Evolutionary conservation across 1,140 invertebrate species (phyloP).

Genomic region (Drosophila saltans): DNA sequence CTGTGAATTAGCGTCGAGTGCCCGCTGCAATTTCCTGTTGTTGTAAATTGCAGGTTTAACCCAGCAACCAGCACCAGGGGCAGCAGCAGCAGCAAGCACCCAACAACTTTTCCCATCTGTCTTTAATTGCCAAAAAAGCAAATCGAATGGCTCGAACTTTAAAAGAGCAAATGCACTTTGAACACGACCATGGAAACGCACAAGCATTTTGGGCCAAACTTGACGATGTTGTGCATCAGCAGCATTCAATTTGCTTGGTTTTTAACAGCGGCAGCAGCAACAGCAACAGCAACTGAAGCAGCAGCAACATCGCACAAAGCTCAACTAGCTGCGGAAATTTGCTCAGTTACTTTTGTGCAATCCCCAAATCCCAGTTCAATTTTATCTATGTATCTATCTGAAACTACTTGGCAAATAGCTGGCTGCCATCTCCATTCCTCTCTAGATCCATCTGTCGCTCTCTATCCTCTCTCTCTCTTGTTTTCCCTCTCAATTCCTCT

Average conservation of each 20-base stretch:
- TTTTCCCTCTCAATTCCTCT: constrained; percentile 4
- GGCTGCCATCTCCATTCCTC: constrained; percentile 26
- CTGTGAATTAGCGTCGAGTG: constrained; percentile 73
- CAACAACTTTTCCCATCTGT: constrained; percentile 32
- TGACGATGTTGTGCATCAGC: constrained; percentile 49
- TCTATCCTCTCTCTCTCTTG: background rate
- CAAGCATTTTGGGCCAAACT: constrained; percentile 42
- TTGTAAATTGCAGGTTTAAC: constrained; percentile 58
- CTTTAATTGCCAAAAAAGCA: constrained; percentile 60
- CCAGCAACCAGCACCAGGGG: constrained; percentile 7
- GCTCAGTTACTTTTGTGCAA: constrained; percentile 81
- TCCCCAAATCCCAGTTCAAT: constrained; percentile 80
- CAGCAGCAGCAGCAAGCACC: constrained; percentile 10
- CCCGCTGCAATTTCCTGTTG: constrained; percentile 73
- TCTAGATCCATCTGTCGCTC: background rate
- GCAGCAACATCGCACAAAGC: constrained; percentile 43
- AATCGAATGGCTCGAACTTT: constrained; percentile 45
- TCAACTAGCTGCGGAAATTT: constrained; percentile 79
- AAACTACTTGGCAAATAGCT: constrained; percentile 74
- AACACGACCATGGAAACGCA: constrained; percentile 42
- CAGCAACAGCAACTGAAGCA: background rate
- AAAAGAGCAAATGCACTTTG: constrained; percentile 20
- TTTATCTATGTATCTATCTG: constrained; percentile 81
- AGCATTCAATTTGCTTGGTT: constrained; percentile 69
- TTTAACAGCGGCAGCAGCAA: constrained; percentile 28